Base-by-base conservation (phyloP, 2,113 vertebrate genomes). In the Indicator maculatus region DNA sequence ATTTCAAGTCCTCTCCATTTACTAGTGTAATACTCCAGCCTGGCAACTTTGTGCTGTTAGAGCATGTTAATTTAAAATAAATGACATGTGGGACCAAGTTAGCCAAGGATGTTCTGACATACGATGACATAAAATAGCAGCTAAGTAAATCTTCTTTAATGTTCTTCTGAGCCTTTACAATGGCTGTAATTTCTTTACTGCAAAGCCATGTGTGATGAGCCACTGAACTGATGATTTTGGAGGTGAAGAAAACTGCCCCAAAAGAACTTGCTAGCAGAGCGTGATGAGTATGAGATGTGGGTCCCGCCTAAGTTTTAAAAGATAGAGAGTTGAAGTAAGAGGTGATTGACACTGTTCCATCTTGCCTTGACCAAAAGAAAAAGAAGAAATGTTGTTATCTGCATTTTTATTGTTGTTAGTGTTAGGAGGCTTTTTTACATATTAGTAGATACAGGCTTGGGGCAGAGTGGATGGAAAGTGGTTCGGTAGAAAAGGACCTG, bases 1-100 rank as follows among this genome's bases (percentile, higher is more conserved):
- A 95, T 96, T 95, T 60, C 60, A 86, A 93, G 75, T 83, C 66
- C 21, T 75, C 77, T 78, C 58, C 73, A 6, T 45, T 77, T 66
- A 39, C 31, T 19, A 15, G 9, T 5, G 30, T 8, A 6, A 1
- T 28, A 4, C 55, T 75, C 30, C 66, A 39, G 27, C 52, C 44
- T 47, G 61, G 2, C 38, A n/a, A 21, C 82, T 47, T 16, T 3
- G 10, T 6, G 53, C 12, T 30, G 38, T 45, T 26, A 36, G 1
- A 55, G 41, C 71, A 3, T 1, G 8, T 20, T 67, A 5, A 58
- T 82, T 58, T 45, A n/a, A 71, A 24, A 50, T 47, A n/a, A 69
- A 45, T 13, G 16, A 1, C 50, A 4, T 1, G 10, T 67, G 83
- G 63, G 63, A 65, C 64, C 3, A 10, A 39, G 58, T 5, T 17